Conservation (phyloP, 2,113 vertebrate species). For the Lipophrys pholis region DNA sequence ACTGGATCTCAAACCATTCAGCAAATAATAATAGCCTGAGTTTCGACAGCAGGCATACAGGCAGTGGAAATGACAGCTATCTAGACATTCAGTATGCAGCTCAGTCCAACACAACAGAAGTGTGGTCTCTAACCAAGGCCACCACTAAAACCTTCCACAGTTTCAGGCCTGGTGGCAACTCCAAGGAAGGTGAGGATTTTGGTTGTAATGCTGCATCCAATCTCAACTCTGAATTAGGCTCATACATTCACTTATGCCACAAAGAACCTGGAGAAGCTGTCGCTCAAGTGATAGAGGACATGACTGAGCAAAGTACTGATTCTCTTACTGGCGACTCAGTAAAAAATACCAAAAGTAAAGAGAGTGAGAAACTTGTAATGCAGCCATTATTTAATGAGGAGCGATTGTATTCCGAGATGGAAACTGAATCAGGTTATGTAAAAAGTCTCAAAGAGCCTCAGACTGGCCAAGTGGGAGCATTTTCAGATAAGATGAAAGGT, state of each 20-base stretch:
- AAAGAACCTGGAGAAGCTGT: slow-evolving; percentile 56
- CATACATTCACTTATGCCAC: slow-evolving; percentile 74
- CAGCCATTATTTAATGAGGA: slow-evolving; percentile 51
- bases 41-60: slow-evolving; percentile 72
- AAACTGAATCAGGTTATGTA: slow-evolving; percentile 53
- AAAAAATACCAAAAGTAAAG: slow-evolving; percentile 36
- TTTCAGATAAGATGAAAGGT: slow-evolving; percentile 52
- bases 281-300: slow-evolving; percentile 42
- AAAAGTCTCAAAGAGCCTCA: slow-evolving; percentile 58
- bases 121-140: slow-evolving; percentile 73
- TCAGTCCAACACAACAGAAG: slow-evolving; percentile 58
- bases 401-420: slow-evolving; percentile 62
- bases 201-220: slow-evolving; percentile 37
- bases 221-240: slow-evolving; percentile 46
- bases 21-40: slow-evolving; percentile 90
- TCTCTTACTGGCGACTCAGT: slow-evolving; percentile 35
- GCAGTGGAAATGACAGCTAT: slow-evolving; percentile 69
- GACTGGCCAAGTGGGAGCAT: slow-evolving; percentile 29
- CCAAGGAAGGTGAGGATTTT: slow-evolving; percentile 52
- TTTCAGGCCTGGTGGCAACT: slow-evolving; percentile 46
- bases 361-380: slow-evolving; percentile 47
- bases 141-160: slow-evolving; percentile 66
- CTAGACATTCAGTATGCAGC: slow-evolving; percentile 74
- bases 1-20: slow-evolving; percentile 90
- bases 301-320: slow-evolving; percentile 49